phyloP scores from a whole-genome alignment of 2,797 vertebrate genomes.

The Chaenodraco wilsoni region DNA sequence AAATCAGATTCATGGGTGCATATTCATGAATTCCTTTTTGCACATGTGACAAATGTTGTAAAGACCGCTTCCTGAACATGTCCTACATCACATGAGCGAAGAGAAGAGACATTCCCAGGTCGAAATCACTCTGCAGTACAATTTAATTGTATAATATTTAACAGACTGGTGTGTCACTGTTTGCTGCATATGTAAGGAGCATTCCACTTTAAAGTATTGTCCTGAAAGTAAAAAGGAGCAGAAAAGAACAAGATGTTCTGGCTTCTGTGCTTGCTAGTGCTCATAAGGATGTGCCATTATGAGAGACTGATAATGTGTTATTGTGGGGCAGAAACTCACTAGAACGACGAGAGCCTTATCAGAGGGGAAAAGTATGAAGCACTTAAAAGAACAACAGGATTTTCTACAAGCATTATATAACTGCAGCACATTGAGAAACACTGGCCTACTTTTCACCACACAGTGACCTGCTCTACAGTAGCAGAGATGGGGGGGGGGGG shows the following conservation, averaged over 20 bases:
- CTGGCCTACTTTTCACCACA: conserved; percentile 82
- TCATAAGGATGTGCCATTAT: background rate
- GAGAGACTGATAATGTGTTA: background rate
- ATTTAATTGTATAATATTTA: background rate
- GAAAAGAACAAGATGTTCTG: conserved; percentile 70
- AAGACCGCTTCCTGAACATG: too few relatives aligned
- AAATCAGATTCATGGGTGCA: background rate
- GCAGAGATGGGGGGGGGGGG: conserved; percentile 39
- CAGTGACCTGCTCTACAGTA: conserved; percentile 79
- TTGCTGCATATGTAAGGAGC: background rate
- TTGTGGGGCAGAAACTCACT: background rate
- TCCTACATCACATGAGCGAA: too few relatives aligned
- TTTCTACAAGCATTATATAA: conserved; percentile 79
- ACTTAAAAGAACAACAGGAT: conserved; percentile 49
- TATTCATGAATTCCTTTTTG: background rate
- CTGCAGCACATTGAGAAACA: conserved; percentile 68
- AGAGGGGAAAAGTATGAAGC: conserved; percentile 26
- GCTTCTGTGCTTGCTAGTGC: conserved; percentile 2
- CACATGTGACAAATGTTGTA: background rate
- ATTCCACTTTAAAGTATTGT: background rate
- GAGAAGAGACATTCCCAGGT: background rate
- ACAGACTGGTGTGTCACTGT: background rate
- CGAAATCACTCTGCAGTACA: background rate
- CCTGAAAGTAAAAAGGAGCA: conserved; percentile 1
- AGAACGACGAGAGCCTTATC: background rate